phyloP scores from a whole-genome alignment of 2,888 invertebrate genomes.

The Urechis unicinctus region DNA sequence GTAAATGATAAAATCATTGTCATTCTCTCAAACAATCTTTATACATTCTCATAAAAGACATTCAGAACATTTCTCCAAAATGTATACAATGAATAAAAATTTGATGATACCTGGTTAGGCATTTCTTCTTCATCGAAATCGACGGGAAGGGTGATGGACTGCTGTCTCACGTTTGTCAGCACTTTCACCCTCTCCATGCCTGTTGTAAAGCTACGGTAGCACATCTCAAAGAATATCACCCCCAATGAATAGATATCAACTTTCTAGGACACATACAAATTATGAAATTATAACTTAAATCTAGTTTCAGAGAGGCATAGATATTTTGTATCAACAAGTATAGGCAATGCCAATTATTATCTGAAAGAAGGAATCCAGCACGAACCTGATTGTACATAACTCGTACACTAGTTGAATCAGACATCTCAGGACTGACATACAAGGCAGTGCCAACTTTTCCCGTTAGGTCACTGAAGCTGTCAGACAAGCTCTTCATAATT shows the following conservation, averaged over 20 bases:
- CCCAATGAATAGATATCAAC: conserved; percentile 78
- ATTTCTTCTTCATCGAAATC: conserved; percentile 52
- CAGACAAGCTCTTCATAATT: neutral
- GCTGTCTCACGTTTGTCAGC: conserved; percentile 63
- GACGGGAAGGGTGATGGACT: conserved; percentile 60
- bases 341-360: no score
- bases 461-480: conserved; percentile 50
- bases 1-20: no score
- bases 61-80: neutral
- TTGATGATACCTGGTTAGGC: conserved; percentile 28
- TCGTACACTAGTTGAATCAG: conserved; percentile 56
- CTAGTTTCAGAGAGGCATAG: no score
- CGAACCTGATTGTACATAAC: conserved; percentile 61
- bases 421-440: conserved; percentile 89
- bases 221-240: conserved; percentile 86
- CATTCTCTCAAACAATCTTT: no score
- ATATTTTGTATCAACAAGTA: no score
- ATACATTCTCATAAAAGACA: no score
- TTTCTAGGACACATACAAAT: conserved; percentile 52
- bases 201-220: conserved; percentile 74
- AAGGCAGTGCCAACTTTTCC: conserved; percentile 88
- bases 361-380: no score
- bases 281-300: no score
- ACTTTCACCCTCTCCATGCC: conserved; percentile 83
- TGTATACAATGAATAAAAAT: neutral